phyloP scores from a whole-genome alignment of 2,797 vertebrate species.

The Mallotus villosus region DNA sequence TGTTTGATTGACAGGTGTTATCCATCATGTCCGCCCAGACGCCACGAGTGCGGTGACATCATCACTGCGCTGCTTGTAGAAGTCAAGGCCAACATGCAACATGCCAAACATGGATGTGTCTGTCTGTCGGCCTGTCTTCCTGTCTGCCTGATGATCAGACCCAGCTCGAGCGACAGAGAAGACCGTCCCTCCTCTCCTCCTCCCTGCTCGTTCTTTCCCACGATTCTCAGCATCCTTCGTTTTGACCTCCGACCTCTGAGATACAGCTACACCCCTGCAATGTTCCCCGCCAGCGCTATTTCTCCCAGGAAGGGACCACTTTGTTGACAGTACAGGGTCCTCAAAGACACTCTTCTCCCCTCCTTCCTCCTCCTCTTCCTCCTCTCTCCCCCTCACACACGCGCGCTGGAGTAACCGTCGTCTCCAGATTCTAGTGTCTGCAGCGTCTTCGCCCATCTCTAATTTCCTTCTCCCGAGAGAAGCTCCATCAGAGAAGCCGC shows the following conservation, averaged over 20 bases:
- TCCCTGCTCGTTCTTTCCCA: not conserved
- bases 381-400: conserved; percentile 39
- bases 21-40: not conserved
- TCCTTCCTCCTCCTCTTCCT: conserved; percentile 23
- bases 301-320: not conserved
- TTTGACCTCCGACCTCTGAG: not conserved
- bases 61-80: not conserved
- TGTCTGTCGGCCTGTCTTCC: not conserved
- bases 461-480: not conserved
- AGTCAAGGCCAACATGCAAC: not conserved
- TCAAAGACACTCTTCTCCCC: not conserved
- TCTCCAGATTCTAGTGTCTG: too few species aligned
- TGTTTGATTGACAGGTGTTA: conserved; percentile 1
- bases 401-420: too few species aligned
- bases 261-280: not conserved
- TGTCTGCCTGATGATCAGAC: too few species aligned
- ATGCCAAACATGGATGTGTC: not conserved
- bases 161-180: too few species aligned
- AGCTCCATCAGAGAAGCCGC: too few species aligned
- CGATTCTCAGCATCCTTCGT: not conserved
- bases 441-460: too few species aligned
- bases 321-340: not conserved
- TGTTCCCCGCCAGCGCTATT: too few species aligned
- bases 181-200: not conserved
- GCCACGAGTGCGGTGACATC: not conserved